phyloP scores from a whole-genome alignment of 2,113 vertebrate species.

The Tragelaphus buxtoni region DNA sequence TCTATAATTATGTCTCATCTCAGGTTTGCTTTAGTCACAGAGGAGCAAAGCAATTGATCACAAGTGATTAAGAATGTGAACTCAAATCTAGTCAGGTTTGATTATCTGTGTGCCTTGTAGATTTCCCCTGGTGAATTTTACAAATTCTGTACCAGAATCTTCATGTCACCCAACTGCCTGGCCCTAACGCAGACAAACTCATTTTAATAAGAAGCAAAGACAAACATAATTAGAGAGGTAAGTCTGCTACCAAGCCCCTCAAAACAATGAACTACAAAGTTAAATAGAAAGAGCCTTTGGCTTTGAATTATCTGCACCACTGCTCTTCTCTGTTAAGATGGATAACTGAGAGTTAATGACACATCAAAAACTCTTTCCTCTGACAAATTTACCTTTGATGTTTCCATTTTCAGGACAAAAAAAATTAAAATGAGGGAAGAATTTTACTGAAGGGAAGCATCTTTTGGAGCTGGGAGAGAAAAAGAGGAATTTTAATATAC shows the following conservation, averaged over 20 bases:
- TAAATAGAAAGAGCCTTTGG: conserved; percentile 18
- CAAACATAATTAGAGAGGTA: conserved; percentile 40
- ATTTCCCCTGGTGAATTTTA: conserved; percentile 21
- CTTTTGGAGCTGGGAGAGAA: conserved; percentile 1
- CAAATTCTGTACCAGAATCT: conserved; percentile 42
- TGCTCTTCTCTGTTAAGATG: neutral
- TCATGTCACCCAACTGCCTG: neutral
- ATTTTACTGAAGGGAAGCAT: conserved; percentile 22
- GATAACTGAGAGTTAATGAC: conserved; percentile 13
- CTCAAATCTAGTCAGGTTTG: conserved; percentile 36
- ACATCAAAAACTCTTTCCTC: neutral
- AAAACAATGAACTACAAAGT: conserved; percentile 3
- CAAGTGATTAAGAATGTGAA: conserved; percentile 40
- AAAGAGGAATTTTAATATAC: neutral
- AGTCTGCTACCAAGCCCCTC: neutral
- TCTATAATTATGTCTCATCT: conserved; percentile 4
- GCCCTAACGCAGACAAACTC: conserved; percentile 17
- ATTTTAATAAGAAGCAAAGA: conserved; percentile 60
- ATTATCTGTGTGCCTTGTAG: conserved; percentile 39
- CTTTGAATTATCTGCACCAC: neutral
- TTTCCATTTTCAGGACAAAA: conserved; percentile 35
- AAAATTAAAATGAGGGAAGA: neutral
- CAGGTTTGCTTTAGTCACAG: neutral
- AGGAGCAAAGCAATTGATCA: conserved; percentile 45
- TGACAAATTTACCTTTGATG: conserved; percentile 38